phyloP scores from a whole-genome alignment of 1,140 invertebrate species.

The Lordiphosa stackelbergi region DNA sequence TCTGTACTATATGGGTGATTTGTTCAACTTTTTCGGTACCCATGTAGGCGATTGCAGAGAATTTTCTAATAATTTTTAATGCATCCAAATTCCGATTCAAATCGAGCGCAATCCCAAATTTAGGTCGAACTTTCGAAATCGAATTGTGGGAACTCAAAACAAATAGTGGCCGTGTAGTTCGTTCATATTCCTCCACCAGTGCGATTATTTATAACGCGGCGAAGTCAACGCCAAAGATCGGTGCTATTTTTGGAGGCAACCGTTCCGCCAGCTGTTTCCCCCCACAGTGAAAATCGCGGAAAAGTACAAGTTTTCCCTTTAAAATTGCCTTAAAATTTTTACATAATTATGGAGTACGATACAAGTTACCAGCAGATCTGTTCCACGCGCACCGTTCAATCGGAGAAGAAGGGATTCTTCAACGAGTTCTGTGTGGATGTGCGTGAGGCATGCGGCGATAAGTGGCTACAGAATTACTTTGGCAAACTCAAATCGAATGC shows the following conservation, averaged over 20 bases:
- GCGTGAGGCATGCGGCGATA: constrained; percentile 75
- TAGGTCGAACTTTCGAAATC: constrained; percentile 3
- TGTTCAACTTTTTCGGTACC: no score
- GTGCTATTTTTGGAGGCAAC: constrained; percentile 61
- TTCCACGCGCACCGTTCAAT: constrained; percentile 80
- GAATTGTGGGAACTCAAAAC: constrained; percentile 1
- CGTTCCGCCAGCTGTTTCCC: constrained; percentile 57
- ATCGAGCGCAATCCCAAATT: not conserved
- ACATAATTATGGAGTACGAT: constrained; percentile 58
- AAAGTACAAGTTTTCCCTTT: constrained; percentile 22
- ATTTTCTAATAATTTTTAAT: no score
- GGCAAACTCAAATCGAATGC: constrained; percentile 78
- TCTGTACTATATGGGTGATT: no score
- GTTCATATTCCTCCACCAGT: constrained; percentile 29
- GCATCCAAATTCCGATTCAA: no score
- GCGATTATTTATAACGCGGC: constrained; percentile 58
- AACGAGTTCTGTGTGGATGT: constrained; percentile 78
- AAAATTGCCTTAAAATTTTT: constrained; percentile 41
- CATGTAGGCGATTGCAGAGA: no score
- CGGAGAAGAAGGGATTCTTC: constrained; percentile 81
- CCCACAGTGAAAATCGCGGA: constrained; percentile 35
- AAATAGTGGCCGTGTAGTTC: not conserved
- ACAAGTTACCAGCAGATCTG: constrained; percentile 78
- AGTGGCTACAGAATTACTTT: constrained; percentile 80
- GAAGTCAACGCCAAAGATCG: constrained; percentile 39